Evolutionary conservation across 2,888 invertebrate genomes (phyloP), one percentile per base, ranked within the genome.

Genomic region (Ormyrus labotus): DNA sequence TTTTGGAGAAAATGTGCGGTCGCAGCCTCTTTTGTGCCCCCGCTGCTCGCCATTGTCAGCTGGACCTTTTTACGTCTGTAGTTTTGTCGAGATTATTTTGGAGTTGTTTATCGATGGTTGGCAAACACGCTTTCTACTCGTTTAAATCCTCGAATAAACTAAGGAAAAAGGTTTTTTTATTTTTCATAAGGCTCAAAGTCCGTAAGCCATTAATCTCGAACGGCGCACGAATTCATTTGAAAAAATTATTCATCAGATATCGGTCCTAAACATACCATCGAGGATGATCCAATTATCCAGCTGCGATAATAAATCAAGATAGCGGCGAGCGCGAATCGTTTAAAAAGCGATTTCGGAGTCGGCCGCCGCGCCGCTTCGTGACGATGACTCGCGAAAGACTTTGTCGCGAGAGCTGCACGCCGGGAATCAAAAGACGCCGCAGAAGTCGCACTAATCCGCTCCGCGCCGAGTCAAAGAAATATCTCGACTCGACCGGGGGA

Each of bases 231-330:
- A 34, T 34, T 34, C 34, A 34, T 34, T 34, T 34, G 34, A 34
- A 34, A 34, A 34, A 34, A 34, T 34, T 4, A 34, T 34, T 34
- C 13, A 48, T 70, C 11, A 48, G 4, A n/a, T 6, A 5, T 10
- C 34, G 5, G 8, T 19, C n/a, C 47, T 48, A 47, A 51, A 50
- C 34, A 34, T 34, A 45, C 51, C 71, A n/a, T 6, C 51, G 9
- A 55, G 4, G 55, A 73, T 55, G 63, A 73, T 73, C 72, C 72
- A 73, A 73, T 73, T 73, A 45, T 73, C 72, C 64, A 5, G 61
- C 9, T 53, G 51, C 45, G 47, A 64, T 64, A 13, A 63, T 63
- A 53, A 63, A 73, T 73, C 72, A 63, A 73, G 64, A 64, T 53
- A 73, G 10, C 50, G 57, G 8, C 63, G 47, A n/a, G 51, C 5